Conservation (phyloP, 2,797 vertebrate genomes). For the Cetoscarus ocellatus region DNA sequence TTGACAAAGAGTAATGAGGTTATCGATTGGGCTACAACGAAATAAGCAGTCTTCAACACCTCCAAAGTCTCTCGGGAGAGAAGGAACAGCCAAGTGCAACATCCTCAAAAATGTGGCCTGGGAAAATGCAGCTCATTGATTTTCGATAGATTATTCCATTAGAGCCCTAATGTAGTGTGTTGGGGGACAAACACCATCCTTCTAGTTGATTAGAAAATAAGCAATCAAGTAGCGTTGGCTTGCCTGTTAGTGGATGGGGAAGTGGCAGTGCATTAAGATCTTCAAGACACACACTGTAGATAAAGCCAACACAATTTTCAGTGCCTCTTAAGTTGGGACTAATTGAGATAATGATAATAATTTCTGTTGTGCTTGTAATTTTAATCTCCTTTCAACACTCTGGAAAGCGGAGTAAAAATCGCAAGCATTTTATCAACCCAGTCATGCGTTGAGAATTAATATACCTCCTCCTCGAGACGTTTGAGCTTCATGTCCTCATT, state of each 20-base stretch:
- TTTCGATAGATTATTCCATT: constrained; percentile 87
- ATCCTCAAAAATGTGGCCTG: constrained; percentile 84
- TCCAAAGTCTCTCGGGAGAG: constrained; percentile 81
- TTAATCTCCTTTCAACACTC: constrained; percentile 35
- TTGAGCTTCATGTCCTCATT: constrained; percentile 40
- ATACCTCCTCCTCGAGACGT: constrained; percentile 33
- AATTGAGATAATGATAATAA: constrained; percentile 74
- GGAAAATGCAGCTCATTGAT: constrained; percentile 85
- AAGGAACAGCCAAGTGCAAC: constrained; percentile 83
- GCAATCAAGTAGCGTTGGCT: constrained; percentile 73
- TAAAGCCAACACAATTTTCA: constrained; percentile 69
- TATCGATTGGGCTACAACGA: constrained; percentile 85
- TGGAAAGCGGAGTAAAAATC: constrained; percentile 26
- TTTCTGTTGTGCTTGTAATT: constrained; percentile 62
- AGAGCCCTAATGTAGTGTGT: constrained; percentile 84
- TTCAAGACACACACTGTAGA: constrained; percentile 58
- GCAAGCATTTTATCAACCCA: constrained; percentile 55
- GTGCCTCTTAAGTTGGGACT: constrained; percentile 58
- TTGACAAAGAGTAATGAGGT: constrained; percentile 89
- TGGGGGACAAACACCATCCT: constrained; percentile 83
- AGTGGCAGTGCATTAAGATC: constrained; percentile 77
- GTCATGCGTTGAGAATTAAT: constrained; percentile 47
- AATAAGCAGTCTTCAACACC: constrained; percentile 87
- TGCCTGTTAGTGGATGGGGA: constrained; percentile 71
- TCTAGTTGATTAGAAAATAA: constrained; percentile 87